Evolutionary conservation across 2,797 vertebrate genomes (phyloP).

Genomic region (Salarias fasciatus): DNA sequence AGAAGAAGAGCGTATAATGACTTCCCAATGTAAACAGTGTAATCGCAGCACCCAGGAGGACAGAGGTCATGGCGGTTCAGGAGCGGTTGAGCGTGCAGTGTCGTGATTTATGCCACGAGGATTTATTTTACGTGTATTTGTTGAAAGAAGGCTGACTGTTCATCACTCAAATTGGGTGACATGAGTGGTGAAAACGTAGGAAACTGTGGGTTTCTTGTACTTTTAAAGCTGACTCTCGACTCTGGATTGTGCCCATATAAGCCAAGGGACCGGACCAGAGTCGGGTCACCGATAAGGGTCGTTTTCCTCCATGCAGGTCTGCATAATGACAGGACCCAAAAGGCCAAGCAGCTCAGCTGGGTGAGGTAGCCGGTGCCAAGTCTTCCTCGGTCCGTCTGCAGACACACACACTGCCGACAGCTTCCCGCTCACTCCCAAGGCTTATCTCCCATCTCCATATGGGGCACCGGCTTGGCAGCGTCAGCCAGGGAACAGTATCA

Average conservation of each 20-base stretch:
- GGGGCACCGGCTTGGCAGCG: slow-evolving; percentile 28
- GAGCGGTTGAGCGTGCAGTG: slow-evolving; percentile 3
- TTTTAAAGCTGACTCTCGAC: slow-evolving; percentile 19
- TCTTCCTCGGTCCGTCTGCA: slow-evolving; percentile 26
- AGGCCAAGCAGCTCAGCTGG: slow-evolving; percentile 49
- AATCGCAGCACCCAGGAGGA: slow-evolving; percentile 18
- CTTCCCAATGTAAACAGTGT: slow-evolving; percentile 54
- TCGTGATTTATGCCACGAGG: not conserved
- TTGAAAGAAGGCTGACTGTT: not conserved
- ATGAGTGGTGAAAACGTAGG: slow-evolving; percentile 13
- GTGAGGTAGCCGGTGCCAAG: slow-evolving; percentile 47
- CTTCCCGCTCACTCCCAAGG: slow-evolving; percentile 13
- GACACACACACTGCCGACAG: slow-evolving; percentile 6
- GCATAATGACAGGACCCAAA: slow-evolving; percentile 31
- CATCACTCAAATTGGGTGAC: not conserved
- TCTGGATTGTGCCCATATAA: slow-evolving; percentile 47
- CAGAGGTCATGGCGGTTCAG: slow-evolving; percentile 9
- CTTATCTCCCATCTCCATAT: slow-evolving; percentile 59
- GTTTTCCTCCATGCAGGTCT: slow-evolving; percentile 35
- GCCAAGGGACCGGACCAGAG: slow-evolving; percentile 26
- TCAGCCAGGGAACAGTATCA: slow-evolving; percentile 53
- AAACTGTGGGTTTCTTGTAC: slow-evolving; percentile 15
- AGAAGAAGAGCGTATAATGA: slow-evolving; percentile 45
- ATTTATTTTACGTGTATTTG: not conserved
- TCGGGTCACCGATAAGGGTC: slow-evolving; percentile 50